These are phyloP conservation scores for Sciurus carolinensis DNA, from an alignment of 2,797 vertebrate species.

Conservation along the genomic window DNA sequence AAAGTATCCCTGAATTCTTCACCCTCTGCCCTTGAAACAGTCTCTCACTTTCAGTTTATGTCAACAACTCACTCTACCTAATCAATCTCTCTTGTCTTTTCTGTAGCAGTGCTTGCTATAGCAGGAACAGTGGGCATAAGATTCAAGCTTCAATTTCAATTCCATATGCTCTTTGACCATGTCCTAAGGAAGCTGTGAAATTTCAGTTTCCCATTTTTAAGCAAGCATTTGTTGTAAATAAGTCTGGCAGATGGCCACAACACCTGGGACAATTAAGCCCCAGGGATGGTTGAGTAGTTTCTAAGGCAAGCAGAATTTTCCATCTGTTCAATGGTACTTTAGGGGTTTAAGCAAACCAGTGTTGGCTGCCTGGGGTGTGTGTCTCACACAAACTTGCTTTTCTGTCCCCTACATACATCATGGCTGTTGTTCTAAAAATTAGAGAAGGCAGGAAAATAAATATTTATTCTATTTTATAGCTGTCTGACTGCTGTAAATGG, in stretches of 20 bases:
- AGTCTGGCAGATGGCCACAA: constrained; percentile 80
- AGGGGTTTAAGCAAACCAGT: constrained; percentile 21
- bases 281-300: constrained; percentile 73
- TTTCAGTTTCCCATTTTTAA: constrained; percentile 58
- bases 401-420: neutral
- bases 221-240: constrained; percentile 70
- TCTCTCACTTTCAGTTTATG: constrained; percentile 6
- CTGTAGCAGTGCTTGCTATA: neutral
- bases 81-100: constrained; percentile 37
- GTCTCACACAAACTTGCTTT: neutral
- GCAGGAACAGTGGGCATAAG: neutral
- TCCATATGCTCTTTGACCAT: neutral
- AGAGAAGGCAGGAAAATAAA: constrained; percentile 44
- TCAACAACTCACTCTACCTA: neutral
- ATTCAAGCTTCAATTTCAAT: constrained; percentile 60
- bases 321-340: constrained; percentile 69
- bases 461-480: constrained; percentile 17
- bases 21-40: neutral
- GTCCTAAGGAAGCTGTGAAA: constrained; percentile 57
- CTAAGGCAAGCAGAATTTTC: constrained; percentile 75
- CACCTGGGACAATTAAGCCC: constrained; percentile 82
- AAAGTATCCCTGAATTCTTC: neutral
- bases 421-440: neutral
- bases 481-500: constrained; percentile 4
- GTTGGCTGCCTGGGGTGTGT: neutral